Conservation (phyloP, 2,113 vertebrate genomes). For the Dendrocopos noguchii region DNA sequence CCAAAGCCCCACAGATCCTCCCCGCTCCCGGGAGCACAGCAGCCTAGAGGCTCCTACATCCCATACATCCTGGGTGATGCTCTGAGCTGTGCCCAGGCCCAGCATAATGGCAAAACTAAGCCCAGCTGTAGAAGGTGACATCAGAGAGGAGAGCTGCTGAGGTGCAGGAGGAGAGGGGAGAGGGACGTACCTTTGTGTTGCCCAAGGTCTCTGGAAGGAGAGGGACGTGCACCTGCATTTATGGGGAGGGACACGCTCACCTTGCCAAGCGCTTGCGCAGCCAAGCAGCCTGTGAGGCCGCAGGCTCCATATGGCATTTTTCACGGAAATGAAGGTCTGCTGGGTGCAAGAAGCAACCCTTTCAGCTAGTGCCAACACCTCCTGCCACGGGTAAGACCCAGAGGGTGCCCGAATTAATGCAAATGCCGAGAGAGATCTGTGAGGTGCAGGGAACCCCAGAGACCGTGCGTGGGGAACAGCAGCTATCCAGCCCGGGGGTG, state of each 20-base stretch:
- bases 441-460: background rate
- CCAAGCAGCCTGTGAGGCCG: background rate
- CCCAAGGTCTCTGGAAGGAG: background rate
- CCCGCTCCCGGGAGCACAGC: rapidly evolving
- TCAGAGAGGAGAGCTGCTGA: background rate
- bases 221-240: constrained; percentile 31
- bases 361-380: background rate
- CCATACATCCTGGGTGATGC: rapidly evolving
- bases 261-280: background rate
- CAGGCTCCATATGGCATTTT: constrained; percentile 53
- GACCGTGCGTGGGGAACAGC: rapidly evolving
- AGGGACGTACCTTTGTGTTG: background rate
- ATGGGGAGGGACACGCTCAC: background rate
- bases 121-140: rapidly evolving
- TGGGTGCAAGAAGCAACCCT: background rate
- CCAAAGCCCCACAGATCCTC: background rate
- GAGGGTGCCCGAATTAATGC: background rate
- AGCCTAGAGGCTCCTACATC: background rate
- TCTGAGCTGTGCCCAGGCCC: background rate
- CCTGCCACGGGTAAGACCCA: rapidly evolving
- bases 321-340: background rate
- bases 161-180: rapidly evolving
- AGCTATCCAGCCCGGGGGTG: rapidly evolving
- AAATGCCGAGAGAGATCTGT: rapidly evolving
- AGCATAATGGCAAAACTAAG: background rate